Evolutionary conservation across 1,140 invertebrate genomes (phyloP), one percentile per base, ranked within the genome.

Genomic region (Listronotus oregonensis): DNA sequence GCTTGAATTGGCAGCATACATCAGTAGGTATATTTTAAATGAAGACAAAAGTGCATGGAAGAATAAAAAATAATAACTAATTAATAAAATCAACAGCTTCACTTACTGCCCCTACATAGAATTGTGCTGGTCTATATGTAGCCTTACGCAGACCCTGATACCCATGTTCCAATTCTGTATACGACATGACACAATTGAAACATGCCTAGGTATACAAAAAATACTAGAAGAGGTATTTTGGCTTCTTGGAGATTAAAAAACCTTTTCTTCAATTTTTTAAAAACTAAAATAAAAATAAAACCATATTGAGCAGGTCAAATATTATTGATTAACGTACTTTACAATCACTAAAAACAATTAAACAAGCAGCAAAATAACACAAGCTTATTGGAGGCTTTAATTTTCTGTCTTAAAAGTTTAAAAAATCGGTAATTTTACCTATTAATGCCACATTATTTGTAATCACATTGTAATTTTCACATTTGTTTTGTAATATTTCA

Each of bases 111-210:
- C 77, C 78, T 63, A 79, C 73, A 74, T 77, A 91, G 80, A 90
- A 90, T 69, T 88, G 85, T 59, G 77, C 72, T 51, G 77, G 75
- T 69, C 77, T 71, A 34, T 55, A 66, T 73, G 82, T 79, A 68
- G 86, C 83, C 77, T 88, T 87, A 71, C 86, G 84, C 70, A 90
- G 82, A 67, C 88, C 91, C 85, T 93, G 91, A 83, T 94, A 93
- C 60, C 91, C 92, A 84, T 91, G 90, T 84, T 94, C 92, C 73
- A 93, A 80, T 84, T 94, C 91, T 77, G 91, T 93, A 80, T 94
- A 94, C 79, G 91, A 94, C 91, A 94, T 93, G 81, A 82, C 52
- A 49, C 42, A 42, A 58, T 15, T 15, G 56, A 52, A 49, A 64
- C 60, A 68, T 71, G 43, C 64, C 59, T 71, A 68, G 15, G 15